Conservation (phyloP, 2,888 invertebrate genomes). For the Drosophila pseudotalamancana region DNA sequence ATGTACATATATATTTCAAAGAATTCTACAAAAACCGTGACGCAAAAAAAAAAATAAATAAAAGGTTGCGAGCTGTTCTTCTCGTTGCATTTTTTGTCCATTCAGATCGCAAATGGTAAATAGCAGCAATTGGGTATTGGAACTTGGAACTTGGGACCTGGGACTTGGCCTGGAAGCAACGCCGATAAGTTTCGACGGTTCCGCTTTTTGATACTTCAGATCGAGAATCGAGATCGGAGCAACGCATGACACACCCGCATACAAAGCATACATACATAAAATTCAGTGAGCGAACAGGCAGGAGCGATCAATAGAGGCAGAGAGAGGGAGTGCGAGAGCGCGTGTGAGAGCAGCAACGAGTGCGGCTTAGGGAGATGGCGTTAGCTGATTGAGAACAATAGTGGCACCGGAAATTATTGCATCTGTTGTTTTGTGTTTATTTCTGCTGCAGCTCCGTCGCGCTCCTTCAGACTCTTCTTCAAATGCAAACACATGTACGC, state of each 20-base stretch:
- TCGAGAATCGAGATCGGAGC: constrained; percentile 25
- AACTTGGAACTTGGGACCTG: constrained; percentile 23
- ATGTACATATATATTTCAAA: constrained; percentile 10
- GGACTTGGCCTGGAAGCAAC: constrained; percentile 29
- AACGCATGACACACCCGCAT: constrained; percentile 44
- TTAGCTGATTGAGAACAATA: constrained; percentile 75
- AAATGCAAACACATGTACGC: constrained; percentile 6
- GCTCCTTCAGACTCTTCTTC: constrained; percentile 23
- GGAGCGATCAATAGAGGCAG: constrained; percentile 9
- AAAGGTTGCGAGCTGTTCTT: constrained; percentile 7
- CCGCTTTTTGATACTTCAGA: constrained; percentile 22
- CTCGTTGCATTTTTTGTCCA: constrained; percentile 20
- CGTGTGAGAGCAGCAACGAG: constrained; percentile 5
- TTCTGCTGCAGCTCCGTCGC: constrained; percentile 21
- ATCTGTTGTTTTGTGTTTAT: constrained; percentile 67
- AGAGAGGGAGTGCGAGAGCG: constrained; percentile 1
- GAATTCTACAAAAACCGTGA: constrained; percentile 29
- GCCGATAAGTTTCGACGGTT: constrained; percentile 36
- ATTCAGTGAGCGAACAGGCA: background rate
- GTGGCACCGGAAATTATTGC: constrained; percentile 72
- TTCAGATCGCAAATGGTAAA: constrained; percentile 44
- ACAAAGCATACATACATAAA: constrained; percentile 1
- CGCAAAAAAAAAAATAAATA: constrained; percentile 31
- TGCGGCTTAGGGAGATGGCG: constrained; percentile 57
- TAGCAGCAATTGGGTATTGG: constrained; percentile 42